phyloP scores from a whole-genome alignment of 2,797 vertebrate genomes.

The Balearica regulorum region DNA sequence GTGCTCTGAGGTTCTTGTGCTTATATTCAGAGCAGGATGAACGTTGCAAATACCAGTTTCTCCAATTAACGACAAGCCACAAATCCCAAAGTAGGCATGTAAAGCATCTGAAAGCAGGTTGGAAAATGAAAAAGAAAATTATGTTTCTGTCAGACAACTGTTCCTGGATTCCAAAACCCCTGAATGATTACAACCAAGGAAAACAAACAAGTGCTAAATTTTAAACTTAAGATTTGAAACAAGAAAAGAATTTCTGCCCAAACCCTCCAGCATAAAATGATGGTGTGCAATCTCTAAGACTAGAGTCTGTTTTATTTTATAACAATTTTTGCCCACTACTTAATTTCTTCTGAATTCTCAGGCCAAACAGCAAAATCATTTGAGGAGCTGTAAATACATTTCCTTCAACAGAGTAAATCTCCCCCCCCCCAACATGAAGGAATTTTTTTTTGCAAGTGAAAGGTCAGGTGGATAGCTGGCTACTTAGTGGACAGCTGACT shows the following conservation, averaged over 20 bases:
- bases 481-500: background rate
- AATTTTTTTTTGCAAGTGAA: background rate
- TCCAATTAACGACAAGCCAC: slow-evolving; percentile 89
- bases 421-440: background rate
- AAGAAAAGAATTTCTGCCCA: background rate
- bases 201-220: background rate
- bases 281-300: background rate
- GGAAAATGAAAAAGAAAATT: background rate
- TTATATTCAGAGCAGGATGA: slow-evolving; percentile 93
- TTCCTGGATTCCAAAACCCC: background rate
- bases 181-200: background rate
- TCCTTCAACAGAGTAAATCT: background rate
- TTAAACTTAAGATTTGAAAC: background rate
- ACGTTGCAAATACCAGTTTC: slow-evolving; percentile 86
- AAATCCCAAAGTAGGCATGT: slow-evolving; percentile 93
- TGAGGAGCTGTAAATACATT: background rate
- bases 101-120: slow-evolving; percentile 82
- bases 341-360: background rate
- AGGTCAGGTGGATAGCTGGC: background rate
- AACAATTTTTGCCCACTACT: background rate
- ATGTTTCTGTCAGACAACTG: background rate
- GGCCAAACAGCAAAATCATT: background rate
- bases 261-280: background rate
- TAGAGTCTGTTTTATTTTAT: background rate
- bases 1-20: slow-evolving; percentile 86